Percentiles rank a stretch among this genome's conserved stretches.
Evolutionary conservation across 2,888 invertebrate genomes (phyloP).

Genomic region (Hypomecis punctinalis): DNA sequence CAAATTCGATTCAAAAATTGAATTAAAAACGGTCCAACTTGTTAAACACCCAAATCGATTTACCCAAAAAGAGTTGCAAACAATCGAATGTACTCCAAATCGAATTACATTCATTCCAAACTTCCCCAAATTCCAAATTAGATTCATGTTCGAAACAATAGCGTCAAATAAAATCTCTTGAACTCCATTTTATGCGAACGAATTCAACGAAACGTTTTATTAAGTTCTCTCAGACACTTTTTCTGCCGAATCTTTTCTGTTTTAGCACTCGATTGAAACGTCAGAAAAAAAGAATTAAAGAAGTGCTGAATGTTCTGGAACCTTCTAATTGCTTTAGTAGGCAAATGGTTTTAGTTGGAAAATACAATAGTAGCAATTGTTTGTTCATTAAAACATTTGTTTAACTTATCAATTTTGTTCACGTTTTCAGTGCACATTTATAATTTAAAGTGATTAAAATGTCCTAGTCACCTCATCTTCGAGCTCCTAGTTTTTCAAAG

Average conservation of each 20-base stretch:
- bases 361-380: too few relatives aligned
- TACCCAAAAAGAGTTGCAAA: constrained; percentile 14
- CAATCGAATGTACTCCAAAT: constrained; percentile 14
- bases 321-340: too few relatives aligned
- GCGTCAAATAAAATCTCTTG: constrained; percentile 36
- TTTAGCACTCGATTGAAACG: constrained; percentile 24
- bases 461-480: too few relatives aligned
- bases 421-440: too few relatives aligned
- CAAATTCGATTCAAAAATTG: background rate
- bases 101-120: constrained; percentile 32
- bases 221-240: constrained; percentile 36
- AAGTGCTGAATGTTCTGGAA: background rate
- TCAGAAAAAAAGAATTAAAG: constrained; percentile 22
- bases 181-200: constrained; percentile 27
- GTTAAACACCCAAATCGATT: constrained; percentile 14
- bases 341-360: too few relatives aligned
- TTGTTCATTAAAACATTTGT: too few relatives aligned
- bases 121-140: constrained; percentile 33
- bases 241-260: constrained; percentile 26
- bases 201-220: constrained; percentile 39
- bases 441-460: too few relatives aligned
- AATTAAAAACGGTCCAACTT: constrained; percentile 2
- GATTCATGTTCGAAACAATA: constrained; percentile 40
- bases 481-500: too few relatives aligned
- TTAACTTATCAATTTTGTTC: too few relatives aligned